These are phyloP conservation scores for Homarus gammarus DNA, from an alignment of 2,888 invertebrate species.

Conservation along the genomic window DNA sequence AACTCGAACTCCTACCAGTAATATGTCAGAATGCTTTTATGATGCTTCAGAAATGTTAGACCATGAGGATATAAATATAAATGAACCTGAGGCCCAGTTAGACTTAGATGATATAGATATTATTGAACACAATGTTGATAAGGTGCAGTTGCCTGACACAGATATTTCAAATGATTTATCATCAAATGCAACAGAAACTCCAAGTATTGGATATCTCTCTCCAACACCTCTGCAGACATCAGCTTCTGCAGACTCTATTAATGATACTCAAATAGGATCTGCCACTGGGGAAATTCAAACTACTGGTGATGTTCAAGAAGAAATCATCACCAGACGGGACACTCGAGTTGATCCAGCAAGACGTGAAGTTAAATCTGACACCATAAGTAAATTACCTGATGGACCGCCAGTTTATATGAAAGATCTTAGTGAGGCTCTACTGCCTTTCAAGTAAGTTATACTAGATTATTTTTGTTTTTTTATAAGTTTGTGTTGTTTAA, in stretches of 20 bases:
- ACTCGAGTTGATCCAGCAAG: constrained; percentile 53
- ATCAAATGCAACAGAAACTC: not conserved
- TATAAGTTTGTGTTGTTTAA: not conserved
- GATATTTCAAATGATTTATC: not conserved
- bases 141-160: not conserved
- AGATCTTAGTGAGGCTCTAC: constrained; percentile 1
- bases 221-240: not conserved
- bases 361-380: constrained; percentile 71
- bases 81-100: constrained; percentile 9
- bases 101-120: not conserved
- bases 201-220: not conserved
- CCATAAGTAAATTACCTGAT: constrained; percentile 58
- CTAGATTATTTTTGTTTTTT: constrained; percentile 12
- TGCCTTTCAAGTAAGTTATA: constrained; percentile 78
- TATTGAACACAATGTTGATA: not conserved
- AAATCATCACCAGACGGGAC: constrained; percentile 56
- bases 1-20: constrained; percentile 30
- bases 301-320: not conserved
- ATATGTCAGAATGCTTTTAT: constrained; percentile 61
- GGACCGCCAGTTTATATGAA: constrained; percentile 32
- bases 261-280: constrained; percentile 1
- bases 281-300: not conserved
- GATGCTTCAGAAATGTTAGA: constrained; percentile 60
- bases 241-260: constrained; percentile 2
- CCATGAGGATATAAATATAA: constrained; percentile 31